phyloP scores from a whole-genome alignment of 2,113 vertebrate species.

The Tachycineta bicolor region DNA sequence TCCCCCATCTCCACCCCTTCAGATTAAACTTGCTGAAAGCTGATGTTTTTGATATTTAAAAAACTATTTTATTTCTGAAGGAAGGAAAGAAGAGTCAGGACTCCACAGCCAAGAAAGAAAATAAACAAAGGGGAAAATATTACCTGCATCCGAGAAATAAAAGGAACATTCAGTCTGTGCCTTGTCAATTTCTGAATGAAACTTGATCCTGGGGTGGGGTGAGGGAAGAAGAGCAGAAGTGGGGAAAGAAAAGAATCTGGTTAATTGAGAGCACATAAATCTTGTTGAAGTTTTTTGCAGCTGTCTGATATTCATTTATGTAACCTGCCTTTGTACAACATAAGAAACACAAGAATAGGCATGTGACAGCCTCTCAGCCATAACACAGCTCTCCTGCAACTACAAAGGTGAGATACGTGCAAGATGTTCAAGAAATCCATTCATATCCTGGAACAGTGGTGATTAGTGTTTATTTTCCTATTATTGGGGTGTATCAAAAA shows the following conservation, averaged over 20 bases:
- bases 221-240: not conserved
- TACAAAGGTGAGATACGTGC: not conserved
- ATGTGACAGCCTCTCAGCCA: not conserved
- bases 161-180: not conserved
- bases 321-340: not conserved
- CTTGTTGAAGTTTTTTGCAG: not conserved
- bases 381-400: not conserved
- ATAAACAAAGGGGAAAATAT: not conserved
- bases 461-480: not conserved
- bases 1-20: not conserved
- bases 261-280: not conserved
- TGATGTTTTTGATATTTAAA: not conserved
- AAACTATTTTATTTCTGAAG: not conserved
- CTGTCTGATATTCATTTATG: not conserved
- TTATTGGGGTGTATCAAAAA: not conserved
- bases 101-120: not conserved
- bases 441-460: not conserved
- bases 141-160: not conserved
- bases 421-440: not conserved
- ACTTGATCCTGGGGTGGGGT: not conserved
- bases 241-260: not conserved
- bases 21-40: not conserved
- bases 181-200: not conserved
- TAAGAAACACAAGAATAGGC: not conserved
- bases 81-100: not conserved